Evolutionary conservation across 1,140 invertebrate genomes (phyloP), one percentile per base, ranked within the genome.

Genomic region (Drosophila persimilis): DNA sequence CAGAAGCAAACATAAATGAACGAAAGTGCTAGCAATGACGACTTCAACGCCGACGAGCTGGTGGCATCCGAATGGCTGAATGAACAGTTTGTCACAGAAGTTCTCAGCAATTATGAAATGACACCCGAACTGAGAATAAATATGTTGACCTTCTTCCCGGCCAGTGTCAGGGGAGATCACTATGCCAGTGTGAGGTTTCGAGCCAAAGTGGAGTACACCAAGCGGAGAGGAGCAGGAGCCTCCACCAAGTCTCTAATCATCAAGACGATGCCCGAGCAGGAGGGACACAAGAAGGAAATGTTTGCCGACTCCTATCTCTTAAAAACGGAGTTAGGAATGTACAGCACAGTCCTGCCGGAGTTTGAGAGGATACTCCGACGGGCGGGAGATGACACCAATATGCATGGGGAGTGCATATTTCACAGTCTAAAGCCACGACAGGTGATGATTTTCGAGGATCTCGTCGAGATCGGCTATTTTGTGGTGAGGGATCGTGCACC

Each of bases 161-260:
- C 89, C 2, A 80, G 71, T 17, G 64, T 26, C 22, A 88, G 85
- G 44, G 85, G 81, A 0, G 90, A 90, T 73, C 89, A 90, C 46
- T 90, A 90, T 75, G 90, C 83, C 7, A 90, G 90, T 51, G 46
- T 90, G 6, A 90, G 90, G 73, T 90, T 90, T 4, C 74, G 90
- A 1, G 69, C 46, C 0, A 69, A 44, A 2, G 53, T 90, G 1
- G 17, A 39, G 35, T 86, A 67, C 22, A 46, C 26, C 11, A 58
- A 39, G 0, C 3, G 13, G 0, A 67, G 41, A 17, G 0, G 1
- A 17, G 17, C 17, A 1, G 66, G 48, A 6, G 47, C 54, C 6
- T 24, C 44, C 6, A 48, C n/a, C 6, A 78, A 72, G 26, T 88
- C 85, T 0, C 31, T 90, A 24, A 85, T 90, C 8, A 50, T 90